Base-by-base conservation (phyloP, 2,888 invertebrate genomes). In the Nymphalis urticae region DNA sequence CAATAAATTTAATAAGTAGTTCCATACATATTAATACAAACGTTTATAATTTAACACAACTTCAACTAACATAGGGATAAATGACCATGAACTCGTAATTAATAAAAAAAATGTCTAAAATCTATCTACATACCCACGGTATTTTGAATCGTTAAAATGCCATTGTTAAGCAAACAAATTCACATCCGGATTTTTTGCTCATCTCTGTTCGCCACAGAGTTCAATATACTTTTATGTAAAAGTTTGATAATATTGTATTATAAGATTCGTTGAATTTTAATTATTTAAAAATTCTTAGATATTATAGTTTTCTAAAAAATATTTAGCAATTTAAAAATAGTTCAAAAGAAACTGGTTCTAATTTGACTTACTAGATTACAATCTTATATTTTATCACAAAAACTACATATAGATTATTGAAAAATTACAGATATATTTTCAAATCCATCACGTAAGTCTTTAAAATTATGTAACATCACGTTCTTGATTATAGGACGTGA, bases 131-230 rank as follows among this genome's bases (percentile, higher is more conserved):
- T 66, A 70, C 72, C 68, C 68, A 72, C 70, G 70, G 48, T 66
- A 48, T 66, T 63, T 51, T 64, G 27, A 13, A 63, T 66, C 9
- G 53, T 24, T 59, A 66, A 66, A 64, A 66, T 61, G 64, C 42
- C 68, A 72, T 70, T 70, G 70, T 70, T 16, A 64, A 50, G 24
- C 69, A 61, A 64, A 65, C 63, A 68, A 72, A 72, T 66, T 64
- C 56, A 64, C 61, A 68, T 66, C 62, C 64, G 66, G 48, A 51
- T 64, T 66, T 72, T 70, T 72, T 68, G 27, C 47, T 58, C 66
- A 56, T 56, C 32, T 56, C 48, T 32, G 17, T 54, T 66, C 61
- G 48, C 61, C 48, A 53, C 36, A 21, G 51, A 69, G 69, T 65
- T 69, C 69, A 65, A 61, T 69, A 69, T 21, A 69, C 69, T 69